Base-by-base conservation (phyloP, 2,888 invertebrate genomes). In the Epicampocera succincta region DNA sequence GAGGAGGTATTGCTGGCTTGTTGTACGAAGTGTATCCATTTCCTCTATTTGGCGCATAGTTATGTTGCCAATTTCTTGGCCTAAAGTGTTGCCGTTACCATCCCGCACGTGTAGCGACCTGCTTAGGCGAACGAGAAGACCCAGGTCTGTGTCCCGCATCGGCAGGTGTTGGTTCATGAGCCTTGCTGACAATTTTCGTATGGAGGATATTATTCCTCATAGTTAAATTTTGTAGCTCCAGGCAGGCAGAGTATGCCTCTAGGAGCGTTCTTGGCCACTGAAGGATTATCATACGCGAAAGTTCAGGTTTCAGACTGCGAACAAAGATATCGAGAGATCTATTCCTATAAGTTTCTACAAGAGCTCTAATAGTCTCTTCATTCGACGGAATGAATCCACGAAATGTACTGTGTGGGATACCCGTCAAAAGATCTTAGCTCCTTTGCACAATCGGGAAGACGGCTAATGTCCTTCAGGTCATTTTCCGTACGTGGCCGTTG, bases 1-100 rank as follows among this genome's bases (percentile, higher is more conserved):
- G 1, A 46, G 46, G 46, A 8, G 46, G 46, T 25, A 42, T 12
- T 12, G 44, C 15, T 17, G 44, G 61, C 42, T 61, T 61, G 63
- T 11, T 42, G 17, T 25, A 8, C 15, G 13, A 3, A 46, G n/a
- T n/a, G n/a, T 46, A 46, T 15, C 2, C 13, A 13, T 46, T 46
- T 13, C n/a, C 46, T 2, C 46, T 3, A 8, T 15, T 13, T 46
- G 8, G n/a, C 46, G 46, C 8, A 15, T 2, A 46, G 15, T 46
- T 46, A 15, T 15, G 46, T 2, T 46, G 46, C n/a, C 46, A 12
- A 15, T 13, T 9, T 46, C 2, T 13, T 46, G 8, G n/a, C 15
- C 1, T 13, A 13, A 15, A 46, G n/a, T 46, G 13, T 12, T 13
- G n/a, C 15, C 46, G 9, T 46, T 46, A 1, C 9, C 2, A 13